Conservation (phyloP, 2,888 invertebrate genomes). For the Tipula helvola region DNA sequence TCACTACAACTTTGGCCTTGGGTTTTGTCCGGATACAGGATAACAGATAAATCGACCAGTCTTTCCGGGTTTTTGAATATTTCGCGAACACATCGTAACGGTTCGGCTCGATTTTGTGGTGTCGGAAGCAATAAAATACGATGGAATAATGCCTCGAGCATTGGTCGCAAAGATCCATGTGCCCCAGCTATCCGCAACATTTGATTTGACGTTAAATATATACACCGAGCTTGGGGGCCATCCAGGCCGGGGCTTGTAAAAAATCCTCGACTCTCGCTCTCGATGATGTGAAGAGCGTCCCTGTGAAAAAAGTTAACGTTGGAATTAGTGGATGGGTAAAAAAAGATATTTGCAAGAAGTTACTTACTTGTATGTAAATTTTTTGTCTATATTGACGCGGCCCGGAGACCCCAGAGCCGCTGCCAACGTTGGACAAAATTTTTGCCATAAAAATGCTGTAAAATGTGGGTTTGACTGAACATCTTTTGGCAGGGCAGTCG, state of each 20-base stretch:
- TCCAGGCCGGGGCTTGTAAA: slow-evolving; percentile 46
- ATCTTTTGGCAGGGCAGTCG: slow-evolving; percentile 69
- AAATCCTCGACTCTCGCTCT: slow-evolving; percentile 35
- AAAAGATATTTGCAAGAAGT: too few relatives aligned
- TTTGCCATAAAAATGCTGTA: slow-evolving; percentile 82
- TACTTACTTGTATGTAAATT: slow-evolving; percentile 53
- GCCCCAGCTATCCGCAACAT: slow-evolving; percentile 79
- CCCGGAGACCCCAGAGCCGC: slow-evolving; percentile 80
- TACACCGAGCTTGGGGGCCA: slow-evolving; percentile 75
- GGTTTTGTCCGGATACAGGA: slow-evolving; percentile 51
- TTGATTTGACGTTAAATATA: slow-evolving; percentile 78
- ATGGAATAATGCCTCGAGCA: slow-evolving; percentile 86
- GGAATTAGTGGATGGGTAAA: not conserved
- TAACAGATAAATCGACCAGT: slow-evolving; percentile 52
- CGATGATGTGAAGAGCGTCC: slow-evolving; percentile 35
- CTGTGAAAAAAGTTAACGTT: slow-evolving; percentile 19
- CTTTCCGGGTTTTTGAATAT: slow-evolving; percentile 63
- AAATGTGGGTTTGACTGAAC: slow-evolving; percentile 76
- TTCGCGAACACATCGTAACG: slow-evolving; percentile 71
- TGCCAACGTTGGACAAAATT: slow-evolving; percentile 80
- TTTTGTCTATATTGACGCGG: slow-evolving; percentile 52
- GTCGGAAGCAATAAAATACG: slow-evolving; percentile 83
- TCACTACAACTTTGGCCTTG: slow-evolving; percentile 52
- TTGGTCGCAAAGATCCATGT: slow-evolving; percentile 73
- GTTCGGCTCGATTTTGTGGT: slow-evolving; percentile 71